These are phyloP conservation scores for Lamproptera curius DNA, from an alignment of 2,888 invertebrate species.

Conservation along the genomic window DNA sequence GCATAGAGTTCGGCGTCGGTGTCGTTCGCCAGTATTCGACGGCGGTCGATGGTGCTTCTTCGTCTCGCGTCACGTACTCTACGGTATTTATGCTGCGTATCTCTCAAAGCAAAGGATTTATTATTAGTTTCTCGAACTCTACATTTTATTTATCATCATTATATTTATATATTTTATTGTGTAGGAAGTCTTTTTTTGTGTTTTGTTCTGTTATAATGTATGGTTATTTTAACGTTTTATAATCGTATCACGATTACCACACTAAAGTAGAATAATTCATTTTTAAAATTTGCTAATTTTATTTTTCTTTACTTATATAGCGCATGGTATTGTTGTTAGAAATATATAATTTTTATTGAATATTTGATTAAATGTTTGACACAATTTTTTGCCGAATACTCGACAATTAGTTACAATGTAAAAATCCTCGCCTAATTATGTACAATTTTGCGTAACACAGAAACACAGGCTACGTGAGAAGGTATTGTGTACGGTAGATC, in stretches of 20 bases:
- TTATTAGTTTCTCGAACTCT: neutral
- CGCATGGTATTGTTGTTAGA: neutral
- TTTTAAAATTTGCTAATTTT: no score
- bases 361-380: slow-evolving; percentile 33
- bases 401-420: slow-evolving; percentile 51
- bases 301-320: no score
- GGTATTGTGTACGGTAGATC: slow-evolving; percentile 12
- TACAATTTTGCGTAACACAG: slow-evolving; percentile 54
- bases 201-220: no score
- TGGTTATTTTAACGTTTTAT: no score
- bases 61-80: slow-evolving; percentile 9
- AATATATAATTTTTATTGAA: neutral
- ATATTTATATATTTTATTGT: no score
- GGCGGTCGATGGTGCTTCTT: slow-evolving; percentile 3
- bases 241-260: no score
- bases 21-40: slow-evolving; percentile 6
- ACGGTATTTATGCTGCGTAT: slow-evolving; percentile 5
- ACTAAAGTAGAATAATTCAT: no score
- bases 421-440: slow-evolving; percentile 54
- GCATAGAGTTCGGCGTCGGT: neutral
- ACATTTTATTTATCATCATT: no score
- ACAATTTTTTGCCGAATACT: slow-evolving; percentile 50
- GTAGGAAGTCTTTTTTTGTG: no score
- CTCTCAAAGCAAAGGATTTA: no score
- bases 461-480: slow-evolving; percentile 14